Evolutionary conservation across 2,113 vertebrate species (phyloP).

Genomic region (Phrynosoma blainvillii): DNA sequence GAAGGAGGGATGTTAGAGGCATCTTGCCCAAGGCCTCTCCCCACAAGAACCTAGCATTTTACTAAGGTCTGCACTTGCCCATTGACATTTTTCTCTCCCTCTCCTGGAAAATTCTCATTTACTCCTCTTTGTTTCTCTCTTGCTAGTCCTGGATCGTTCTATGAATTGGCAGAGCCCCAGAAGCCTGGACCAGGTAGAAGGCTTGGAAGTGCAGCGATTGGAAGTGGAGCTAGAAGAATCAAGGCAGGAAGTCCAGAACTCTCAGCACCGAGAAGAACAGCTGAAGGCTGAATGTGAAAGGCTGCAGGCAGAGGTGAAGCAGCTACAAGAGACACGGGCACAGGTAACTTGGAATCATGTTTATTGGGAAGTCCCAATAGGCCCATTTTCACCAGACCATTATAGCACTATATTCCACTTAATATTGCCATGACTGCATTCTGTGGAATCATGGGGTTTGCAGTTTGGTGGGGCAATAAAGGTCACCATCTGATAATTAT

Average conservation of each 20-base stretch:
- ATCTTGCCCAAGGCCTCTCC: background rate
- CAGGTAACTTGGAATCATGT: constrained; percentile 76
- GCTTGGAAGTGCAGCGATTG: constrained; percentile 83
- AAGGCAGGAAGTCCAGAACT: constrained; percentile 86
- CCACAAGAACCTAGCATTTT: background rate
- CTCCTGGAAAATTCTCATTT: background rate
- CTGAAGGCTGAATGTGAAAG: constrained; percentile 88
- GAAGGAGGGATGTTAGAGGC: background rate
- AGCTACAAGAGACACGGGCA: constrained; percentile 84
- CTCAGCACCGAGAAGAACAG: constrained; percentile 91
- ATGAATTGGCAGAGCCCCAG: constrained; percentile 86
- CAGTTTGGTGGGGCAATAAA: too few relatives aligned
- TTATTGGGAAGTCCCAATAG: background rate
- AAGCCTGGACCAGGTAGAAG: constrained; percentile 80
- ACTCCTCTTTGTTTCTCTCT: too few relatives aligned
- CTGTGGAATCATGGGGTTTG: too few relatives aligned
- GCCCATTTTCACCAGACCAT: too few relatives aligned
- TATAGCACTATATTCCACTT: too few relatives aligned
- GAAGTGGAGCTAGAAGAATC: constrained; percentile 92
- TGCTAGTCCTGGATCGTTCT: constrained; percentile 80
- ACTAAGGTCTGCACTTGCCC: background rate
- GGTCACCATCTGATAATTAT: too few relatives aligned
- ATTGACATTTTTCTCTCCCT: background rate
- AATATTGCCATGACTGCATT: too few relatives aligned
- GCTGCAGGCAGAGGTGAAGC: constrained; percentile 89